Conservation (phyloP, 2,888 invertebrate species). For the Amphipyra tragopoginis region DNA sequence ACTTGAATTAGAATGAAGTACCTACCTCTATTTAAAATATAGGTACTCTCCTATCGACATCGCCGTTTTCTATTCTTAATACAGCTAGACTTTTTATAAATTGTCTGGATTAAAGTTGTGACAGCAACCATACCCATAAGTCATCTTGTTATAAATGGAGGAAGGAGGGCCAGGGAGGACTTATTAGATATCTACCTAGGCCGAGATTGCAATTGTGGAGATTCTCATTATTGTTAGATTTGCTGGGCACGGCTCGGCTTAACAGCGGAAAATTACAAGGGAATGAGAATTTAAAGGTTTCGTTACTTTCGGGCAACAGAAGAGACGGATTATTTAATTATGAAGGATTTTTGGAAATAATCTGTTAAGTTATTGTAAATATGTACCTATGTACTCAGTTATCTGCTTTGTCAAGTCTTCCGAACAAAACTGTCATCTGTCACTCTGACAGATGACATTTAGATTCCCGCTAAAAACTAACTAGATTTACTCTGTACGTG, state of each 20-base stretch:
- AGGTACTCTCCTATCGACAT: too few relatives aligned
- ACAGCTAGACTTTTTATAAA: slow-evolving; percentile 21
- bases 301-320: background rate
- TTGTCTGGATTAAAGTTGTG: slow-evolving; percentile 16
- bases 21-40: too few relatives aligned
- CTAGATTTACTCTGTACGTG: too few relatives aligned
- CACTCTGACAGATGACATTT: too few relatives aligned
- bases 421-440: too few relatives aligned
- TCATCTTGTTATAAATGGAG: slow-evolving; percentile 9
- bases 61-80: too few relatives aligned
- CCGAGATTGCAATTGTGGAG: slow-evolving; percentile 8
- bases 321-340: background rate
- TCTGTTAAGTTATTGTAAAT: too few relatives aligned
- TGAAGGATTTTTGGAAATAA: background rate
- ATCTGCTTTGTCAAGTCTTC: too few relatives aligned
- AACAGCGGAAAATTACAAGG: background rate
- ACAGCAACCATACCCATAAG: slow-evolving; percentile 1
- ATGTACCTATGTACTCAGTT: too few relatives aligned
- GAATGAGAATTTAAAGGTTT: slow-evolving; percentile 6
- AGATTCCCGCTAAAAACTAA: too few relatives aligned
- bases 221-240: slow-evolving; percentile 28
- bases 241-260: slow-evolving; percentile 1
- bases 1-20: too few relatives aligned
- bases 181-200: slow-evolving; percentile 28
- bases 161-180: slow-evolving; percentile 3